phyloP scores from a whole-genome alignment of 53 echinoderm and acorn worm species.

The Astropecten irregularis region DNA sequence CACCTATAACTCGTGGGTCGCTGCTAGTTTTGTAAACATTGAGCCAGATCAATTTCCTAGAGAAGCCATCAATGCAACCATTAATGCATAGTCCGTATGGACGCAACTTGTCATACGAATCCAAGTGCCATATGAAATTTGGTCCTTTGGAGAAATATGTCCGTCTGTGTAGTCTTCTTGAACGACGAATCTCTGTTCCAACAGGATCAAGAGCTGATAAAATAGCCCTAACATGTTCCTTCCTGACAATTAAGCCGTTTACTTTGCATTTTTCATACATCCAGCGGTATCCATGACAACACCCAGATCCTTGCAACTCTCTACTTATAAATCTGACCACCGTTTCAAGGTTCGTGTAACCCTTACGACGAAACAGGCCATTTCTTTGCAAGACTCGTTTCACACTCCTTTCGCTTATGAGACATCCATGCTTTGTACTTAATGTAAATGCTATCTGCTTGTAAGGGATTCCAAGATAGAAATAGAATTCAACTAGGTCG shows the following conservation, averaged over 20 bases:
- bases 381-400: slow-evolving; percentile 27
- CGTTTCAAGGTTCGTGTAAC: slow-evolving; percentile 8
- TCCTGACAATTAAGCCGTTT: slow-evolving; percentile 15
- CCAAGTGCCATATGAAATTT: slow-evolving; percentile 53
- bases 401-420: slow-evolving; percentile 14
- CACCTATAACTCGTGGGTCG: slow-evolving; percentile 60
- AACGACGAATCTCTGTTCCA: slow-evolving; percentile 33
- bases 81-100: slow-evolving; percentile 56
- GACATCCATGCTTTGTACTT: neutral
- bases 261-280: slow-evolving; percentile 57
- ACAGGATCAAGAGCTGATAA: slow-evolving; percentile 40
- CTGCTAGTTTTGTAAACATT: slow-evolving; percentile 68
- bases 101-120: slow-evolving; percentile 57
- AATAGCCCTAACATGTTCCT: slow-evolving; percentile 53
- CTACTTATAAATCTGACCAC: slow-evolving; percentile 45
- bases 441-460: no score
- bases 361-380: slow-evolving; percentile 41
- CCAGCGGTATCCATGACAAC: slow-evolving; percentile 71
- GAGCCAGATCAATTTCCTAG: slow-evolving; percentile 64
- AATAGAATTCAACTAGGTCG: no score
- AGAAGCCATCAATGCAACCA: slow-evolving; percentile 78
- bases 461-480: no score
- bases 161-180: slow-evolving; percentile 50
- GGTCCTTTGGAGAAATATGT: slow-evolving; percentile 54
- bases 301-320: slow-evolving; percentile 40